Evolutionary conservation across 2,113 vertebrate genomes (phyloP), one percentile per base, ranked within the genome.

Genomic region (Amphiprion ocellaris): DNA sequence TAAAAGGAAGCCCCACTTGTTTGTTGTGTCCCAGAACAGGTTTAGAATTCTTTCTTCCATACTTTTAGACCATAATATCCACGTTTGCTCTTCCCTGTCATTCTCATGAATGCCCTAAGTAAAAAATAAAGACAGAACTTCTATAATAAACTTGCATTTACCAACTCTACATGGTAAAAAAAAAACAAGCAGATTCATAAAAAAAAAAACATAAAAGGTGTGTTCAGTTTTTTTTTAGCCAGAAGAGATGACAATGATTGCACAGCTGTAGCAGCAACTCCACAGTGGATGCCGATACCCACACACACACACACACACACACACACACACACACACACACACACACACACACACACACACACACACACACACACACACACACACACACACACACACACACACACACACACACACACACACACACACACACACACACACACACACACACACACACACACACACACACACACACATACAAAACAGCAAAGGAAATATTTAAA

Each of bases 401-500:
- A 79, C 21, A 21, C 21, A 1, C 21, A 1, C 21, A 21, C 21
- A 1, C 21, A 21, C 21, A 1, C 21, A 21, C 21, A 1, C 21
- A 21, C 21, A 1, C 21, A 21, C 21, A 1, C 21, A 21, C 21
- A 1, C 21, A 21, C 21, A 1, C 21, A 21, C 21, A 21, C 21
- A 21, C 21, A 21, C 21, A 21, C 21, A 21, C 21, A 54, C 19
- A 58, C 11, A 64, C 55, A 10, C 16, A 67, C 21, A 65, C 39
- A 50, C 53, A 33, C 53, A 75, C 52, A 72, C 0, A 39, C 11
- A 65, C 17, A 65, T 19, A 54, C 9, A 79, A 41, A 47, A 26
- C 2, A 30, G 55, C 58, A 73, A 50, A 71, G 7, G 3, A 75
- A 71, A 77, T 83, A 80, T 82, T 69, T 10, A 76, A 79, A 84